Conservation (phyloP, 2,797 vertebrate genomes). For the Lemur catta region DNA sequence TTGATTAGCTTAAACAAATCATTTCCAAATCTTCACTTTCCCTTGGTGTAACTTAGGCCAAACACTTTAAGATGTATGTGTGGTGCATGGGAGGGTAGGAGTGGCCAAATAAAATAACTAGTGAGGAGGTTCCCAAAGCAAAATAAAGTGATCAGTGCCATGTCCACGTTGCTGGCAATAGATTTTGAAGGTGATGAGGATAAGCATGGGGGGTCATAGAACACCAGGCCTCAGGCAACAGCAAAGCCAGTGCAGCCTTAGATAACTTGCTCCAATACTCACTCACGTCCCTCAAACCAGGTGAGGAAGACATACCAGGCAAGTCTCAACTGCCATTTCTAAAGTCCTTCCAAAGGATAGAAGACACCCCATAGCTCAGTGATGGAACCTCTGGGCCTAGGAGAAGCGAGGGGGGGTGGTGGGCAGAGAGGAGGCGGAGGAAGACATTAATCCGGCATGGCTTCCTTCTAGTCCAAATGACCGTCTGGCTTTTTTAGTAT, state of each 20-base stretch:
- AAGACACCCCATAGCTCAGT: constrained; percentile 34
- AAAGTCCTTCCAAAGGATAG: constrained; percentile 46
- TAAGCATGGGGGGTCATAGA: not conserved
- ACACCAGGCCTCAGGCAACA: constrained; percentile 34
- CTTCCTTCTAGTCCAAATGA: constrained; percentile 57
- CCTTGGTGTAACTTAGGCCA: not conserved
- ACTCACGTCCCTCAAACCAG: constrained; percentile 21
- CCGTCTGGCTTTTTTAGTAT: constrained; percentile 38
- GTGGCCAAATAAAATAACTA: not conserved
- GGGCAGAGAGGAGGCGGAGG: not conserved
- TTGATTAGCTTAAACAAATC: constrained; percentile 33
- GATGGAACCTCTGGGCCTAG: constrained; percentile 43
- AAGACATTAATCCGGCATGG: constrained; percentile 41
- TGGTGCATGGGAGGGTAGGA: not conserved
- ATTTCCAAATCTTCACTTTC: constrained; percentile 39
- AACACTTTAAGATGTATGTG: constrained; percentile 5
- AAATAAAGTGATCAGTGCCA: constrained; percentile 3
- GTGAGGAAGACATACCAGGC: constrained; percentile 47
- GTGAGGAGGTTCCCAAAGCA: constrained; percentile 32
- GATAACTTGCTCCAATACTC: not conserved
- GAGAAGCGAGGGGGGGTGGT: not conserved
- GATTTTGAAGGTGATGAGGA: constrained; percentile 21
- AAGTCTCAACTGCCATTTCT: constrained; percentile 52
- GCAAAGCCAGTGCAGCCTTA: constrained; percentile 9
- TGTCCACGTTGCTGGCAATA: not conserved